Evolutionary conservation across 1,140 invertebrate species (phyloP), one percentile per base, ranked within the genome.

Genomic region (Dreissena polymorpha): DNA sequence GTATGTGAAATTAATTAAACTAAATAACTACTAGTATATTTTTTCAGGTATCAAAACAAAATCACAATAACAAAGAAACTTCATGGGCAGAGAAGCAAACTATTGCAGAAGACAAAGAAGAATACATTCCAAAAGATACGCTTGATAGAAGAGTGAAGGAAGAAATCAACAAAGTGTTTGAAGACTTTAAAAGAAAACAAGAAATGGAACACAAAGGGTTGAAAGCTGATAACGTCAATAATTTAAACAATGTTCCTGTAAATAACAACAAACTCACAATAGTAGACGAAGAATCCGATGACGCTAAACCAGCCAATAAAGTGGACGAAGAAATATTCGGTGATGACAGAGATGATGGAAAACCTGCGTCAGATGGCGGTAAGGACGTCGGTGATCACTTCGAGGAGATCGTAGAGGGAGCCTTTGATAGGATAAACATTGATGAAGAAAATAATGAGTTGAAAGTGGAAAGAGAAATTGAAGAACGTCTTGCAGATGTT

Each of bases 371-470:
- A 55, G 49, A 57, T 64, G 60, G 65, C 65, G 27, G n/a, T 12
- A 39, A 76, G 13, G 25, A 64, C 12, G n/a, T 57, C 64, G 55
- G 18, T 76, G 73, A 63, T 72, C 39, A 67, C 50, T 49, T 51
- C 21, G 16, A 65, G 1, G 63, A 14, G 21, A 55, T 67, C 16
- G n/a, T n/a, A n/a, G n/a, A n/a, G n/a, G n/a, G n/a, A n/a, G n/a
- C n/a, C n/a, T n/a, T n/a, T n/a, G n/a, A 74, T 51, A 71, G 60
- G 27, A 49, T 64, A 29, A 25, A 53, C 23, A 60, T 65, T 16
- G 68, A 74, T 18, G 70, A 74, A 27, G 63, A 68, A 25, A 67
- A 64, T 6, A 71, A 74, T 39, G 71, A 67, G 12, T 55, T 55
- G 18, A 55, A 55, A 55, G 12, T 55, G 53, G 53, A 55, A 55